Conservation (phyloP, 2,888 invertebrate species). For the Polydesmus complanatus region DNA sequence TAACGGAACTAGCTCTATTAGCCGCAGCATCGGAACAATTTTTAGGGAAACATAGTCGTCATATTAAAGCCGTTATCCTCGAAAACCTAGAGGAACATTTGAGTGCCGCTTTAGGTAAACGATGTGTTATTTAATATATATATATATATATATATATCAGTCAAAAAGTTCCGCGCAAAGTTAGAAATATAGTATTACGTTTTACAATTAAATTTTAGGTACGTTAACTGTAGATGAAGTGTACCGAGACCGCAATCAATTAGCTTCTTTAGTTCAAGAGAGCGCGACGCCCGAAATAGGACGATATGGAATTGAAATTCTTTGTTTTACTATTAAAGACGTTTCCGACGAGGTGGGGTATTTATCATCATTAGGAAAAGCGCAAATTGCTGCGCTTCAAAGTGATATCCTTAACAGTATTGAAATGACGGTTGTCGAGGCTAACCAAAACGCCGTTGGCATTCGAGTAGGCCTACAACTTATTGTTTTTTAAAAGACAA, state of each 20-base stretch:
- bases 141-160: neutral
- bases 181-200: neutral
- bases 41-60: conserved; percentile 73
- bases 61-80: conserved; percentile 81
- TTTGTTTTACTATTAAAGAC: conserved; percentile 97
- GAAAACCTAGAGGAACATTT: conserved; percentile 94
- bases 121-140: neutral
- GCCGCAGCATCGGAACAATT: conserved; percentile 94
- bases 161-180: neutral
- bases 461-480: too few relatives aligned
- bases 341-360: conserved; percentile 96
- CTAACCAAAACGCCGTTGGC: conserved; percentile 89
- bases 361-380: conserved; percentile 77
- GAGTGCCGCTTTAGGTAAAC: conserved; percentile 83
- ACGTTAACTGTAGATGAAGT: conserved; percentile 97
- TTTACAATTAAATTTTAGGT: conserved; percentile 42
- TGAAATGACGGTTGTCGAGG: conserved; percentile 84
- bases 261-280: conserved; percentile 90
- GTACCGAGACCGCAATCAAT: conserved; percentile 94
- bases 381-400: conserved; percentile 85
- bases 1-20: conserved; percentile 88
- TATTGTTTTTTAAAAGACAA: too few relatives aligned
- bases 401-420: too few relatives aligned
- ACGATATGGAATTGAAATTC: conserved; percentile 96
- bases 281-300: conserved; percentile 97